A percentile compares a stretch with the other conserved stretches of the same genome.
These are phyloP conservation scores for Adrianichthys oophorus DNA, from an alignment of 2,797 vertebrate genomes.

Conservation along the genomic window DNA sequence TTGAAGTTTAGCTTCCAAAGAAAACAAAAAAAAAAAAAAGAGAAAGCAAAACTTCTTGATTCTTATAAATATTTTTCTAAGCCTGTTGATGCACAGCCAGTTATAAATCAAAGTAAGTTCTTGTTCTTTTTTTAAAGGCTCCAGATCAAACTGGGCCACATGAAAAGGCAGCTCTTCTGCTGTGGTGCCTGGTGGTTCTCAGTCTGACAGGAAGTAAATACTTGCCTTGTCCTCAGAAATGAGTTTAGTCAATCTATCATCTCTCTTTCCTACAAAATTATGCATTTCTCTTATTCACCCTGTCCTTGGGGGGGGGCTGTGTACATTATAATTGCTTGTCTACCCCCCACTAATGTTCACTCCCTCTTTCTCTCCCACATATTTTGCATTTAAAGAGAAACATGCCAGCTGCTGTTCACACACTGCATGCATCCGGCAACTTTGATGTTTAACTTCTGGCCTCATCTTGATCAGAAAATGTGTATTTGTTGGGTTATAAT, in stretches of 20 bases:
- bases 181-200: conserved; percentile 51
- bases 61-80: too few species aligned
- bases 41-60: too few species aligned
- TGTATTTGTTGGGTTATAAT: background rate
- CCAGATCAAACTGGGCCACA: conserved; percentile 13
- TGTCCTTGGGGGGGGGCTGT: background rate
- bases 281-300: conserved; percentile 13
- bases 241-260: conserved; percentile 25
- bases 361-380: conserved; percentile 31
- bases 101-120: background rate
- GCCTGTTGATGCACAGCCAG: too few species aligned
- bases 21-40: too few species aligned
- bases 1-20: too few species aligned
- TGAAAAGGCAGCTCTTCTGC: conserved; percentile 23
- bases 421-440: conserved; percentile 3
- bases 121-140: conserved; percentile 13
- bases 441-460: conserved; percentile 18
- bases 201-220: conserved; percentile 27
- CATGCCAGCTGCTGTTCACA: conserved; percentile 33
- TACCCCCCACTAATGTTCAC: conserved; percentile 24
- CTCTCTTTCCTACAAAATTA: conserved; percentile 15
- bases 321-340: conserved; percentile 26
- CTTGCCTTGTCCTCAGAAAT: conserved; percentile 22
- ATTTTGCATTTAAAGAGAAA: conserved; percentile 30
- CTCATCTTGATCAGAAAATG: background rate